Evolutionary conservation across 2,888 invertebrate genomes (phyloP).

Genomic region (Acrobasis suavella): DNA sequence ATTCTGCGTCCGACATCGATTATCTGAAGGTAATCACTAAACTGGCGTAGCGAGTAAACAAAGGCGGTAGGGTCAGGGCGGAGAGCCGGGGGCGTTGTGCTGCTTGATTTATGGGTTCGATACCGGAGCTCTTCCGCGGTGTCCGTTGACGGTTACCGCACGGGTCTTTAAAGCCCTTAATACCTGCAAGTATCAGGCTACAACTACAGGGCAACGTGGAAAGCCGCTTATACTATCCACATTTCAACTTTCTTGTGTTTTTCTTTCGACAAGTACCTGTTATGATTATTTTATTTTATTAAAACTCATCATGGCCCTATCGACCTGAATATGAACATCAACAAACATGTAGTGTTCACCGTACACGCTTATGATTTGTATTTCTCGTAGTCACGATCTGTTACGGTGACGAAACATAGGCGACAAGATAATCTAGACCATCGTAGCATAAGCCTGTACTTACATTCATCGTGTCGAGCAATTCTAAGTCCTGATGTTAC

Average conservation of each 20-base stretch:
- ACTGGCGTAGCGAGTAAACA: constrained; percentile 61
- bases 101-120: constrained; percentile 74
- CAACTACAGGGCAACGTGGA: background rate
- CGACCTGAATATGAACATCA: background rate
- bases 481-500: constrained; percentile 22
- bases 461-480: constrained; percentile 11
- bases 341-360: background rate
- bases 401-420: constrained; percentile 31
- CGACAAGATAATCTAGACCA: constrained; percentile 36
- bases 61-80: constrained; percentile 65
- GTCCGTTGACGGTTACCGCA: constrained; percentile 68
- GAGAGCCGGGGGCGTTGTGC: constrained; percentile 63
- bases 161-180: constrained; percentile 53
- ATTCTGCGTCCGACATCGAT: constrained; percentile 48
- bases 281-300: too few species aligned
- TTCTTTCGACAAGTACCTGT: too few species aligned
- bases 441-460: constrained; percentile 33
- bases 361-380: constrained; percentile 3
- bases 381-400: constrained; percentile 15
- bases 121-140: constrained; percentile 75
- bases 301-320: too few species aligned
- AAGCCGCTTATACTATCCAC: background rate
- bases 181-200: constrained; percentile 35
- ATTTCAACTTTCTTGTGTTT: background rate
- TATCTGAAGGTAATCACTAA: constrained; percentile 61